Percentiles rank a stretch among this genome's conserved stretches.
phyloP scores from a whole-genome alignment of 23 tunicate genomes.

The Diplosoma virens region DNA sequence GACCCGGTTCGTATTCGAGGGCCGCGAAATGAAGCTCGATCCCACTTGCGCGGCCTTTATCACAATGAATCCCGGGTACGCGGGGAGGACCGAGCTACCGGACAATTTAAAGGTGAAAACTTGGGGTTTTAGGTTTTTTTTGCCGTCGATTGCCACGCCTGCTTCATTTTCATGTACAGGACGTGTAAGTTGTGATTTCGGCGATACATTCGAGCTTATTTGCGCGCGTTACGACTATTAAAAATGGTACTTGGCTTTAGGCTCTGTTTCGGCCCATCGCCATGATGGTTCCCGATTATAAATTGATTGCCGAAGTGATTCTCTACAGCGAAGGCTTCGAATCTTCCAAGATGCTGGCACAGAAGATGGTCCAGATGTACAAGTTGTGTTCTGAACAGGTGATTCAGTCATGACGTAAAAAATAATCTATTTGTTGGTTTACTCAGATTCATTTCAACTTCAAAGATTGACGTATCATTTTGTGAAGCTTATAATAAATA shows the following conservation, averaged over 20 bases:
- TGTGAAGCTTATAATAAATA: too few relatives aligned
- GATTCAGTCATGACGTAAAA: too few relatives aligned
- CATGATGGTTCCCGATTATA: constrained; percentile 99
- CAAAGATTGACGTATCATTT: too few relatives aligned
- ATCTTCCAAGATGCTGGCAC: constrained; percentile 75
- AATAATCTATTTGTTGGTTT: too few relatives aligned
- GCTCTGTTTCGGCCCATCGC: constrained; percentile 95
- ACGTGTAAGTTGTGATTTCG: too few relatives aligned
- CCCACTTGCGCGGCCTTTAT: constrained; percentile 92
- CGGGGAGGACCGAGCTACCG: constrained; percentile 94
- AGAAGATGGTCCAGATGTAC: constrained; percentile 95
- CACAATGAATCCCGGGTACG: constrained; percentile 98
- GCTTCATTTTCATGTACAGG: too few relatives aligned
- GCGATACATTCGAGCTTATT: too few relatives aligned
- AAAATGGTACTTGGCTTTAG: too few relatives aligned
- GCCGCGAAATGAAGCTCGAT: constrained; percentile 90
- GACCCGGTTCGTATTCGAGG: constrained; percentile 89
- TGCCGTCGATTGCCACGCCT: too few relatives aligned
- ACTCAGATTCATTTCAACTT: neutral
- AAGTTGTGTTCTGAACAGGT: constrained; percentile 98
- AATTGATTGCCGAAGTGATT: constrained; percentile 94
- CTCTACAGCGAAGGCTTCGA: constrained; percentile 98
- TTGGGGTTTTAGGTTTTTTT: too few relatives aligned
- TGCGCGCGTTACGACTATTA: too few relatives aligned
- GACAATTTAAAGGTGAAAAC: constrained; percentile 86